These are phyloP conservation scores for Torymus texanus DNA, from an alignment of 2,888 invertebrate species.

Conservation along the genomic window DNA sequence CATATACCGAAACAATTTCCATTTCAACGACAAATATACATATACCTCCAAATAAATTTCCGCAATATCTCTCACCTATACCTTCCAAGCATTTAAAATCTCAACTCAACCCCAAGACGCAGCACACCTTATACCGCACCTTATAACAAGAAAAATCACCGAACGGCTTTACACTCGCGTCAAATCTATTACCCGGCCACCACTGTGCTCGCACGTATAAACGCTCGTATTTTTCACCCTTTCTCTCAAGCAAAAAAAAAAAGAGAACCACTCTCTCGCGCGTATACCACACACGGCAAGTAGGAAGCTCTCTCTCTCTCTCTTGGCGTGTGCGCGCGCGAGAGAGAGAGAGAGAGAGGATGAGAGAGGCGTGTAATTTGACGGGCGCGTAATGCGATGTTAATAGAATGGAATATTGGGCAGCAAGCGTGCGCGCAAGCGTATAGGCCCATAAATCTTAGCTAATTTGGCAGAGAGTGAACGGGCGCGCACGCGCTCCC, in stretches of 20 bases:
- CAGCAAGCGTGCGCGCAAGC: slow-evolving; percentile 52
- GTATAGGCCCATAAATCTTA: slow-evolving; percentile 69
- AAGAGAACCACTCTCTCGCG: too few species aligned
- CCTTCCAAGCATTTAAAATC: too few species aligned
- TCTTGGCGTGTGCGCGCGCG: not conserved
- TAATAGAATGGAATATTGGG: slow-evolving; percentile 71
- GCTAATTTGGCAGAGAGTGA: slow-evolving; percentile 72
- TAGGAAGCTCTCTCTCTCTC: too few species aligned
- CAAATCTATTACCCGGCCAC: slow-evolving; percentile 12
- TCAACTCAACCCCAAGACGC: too few species aligned
- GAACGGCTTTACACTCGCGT: not conserved
- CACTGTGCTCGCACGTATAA: not conserved
- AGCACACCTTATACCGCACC: too few species aligned
- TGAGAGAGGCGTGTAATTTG: slow-evolving; percentile 61
- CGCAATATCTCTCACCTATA: too few species aligned
- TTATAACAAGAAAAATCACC: slow-evolving; percentile 14
- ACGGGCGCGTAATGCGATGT: slow-evolving; percentile 68
- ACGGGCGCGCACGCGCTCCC: slow-evolving; percentile 58
- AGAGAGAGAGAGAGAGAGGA: too few species aligned
- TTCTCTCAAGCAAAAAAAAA: too few species aligned
- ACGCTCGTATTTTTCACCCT: slow-evolving; percentile 9
- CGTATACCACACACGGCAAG: too few species aligned
- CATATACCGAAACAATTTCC: too few species aligned
- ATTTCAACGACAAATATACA: too few species aligned
- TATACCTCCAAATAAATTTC: too few species aligned